Evolutionary conservation across 2,113 vertebrate species (phyloP), one percentile per base, ranked within the genome.

Genomic region (Forbesichthys agassizii): DNA sequence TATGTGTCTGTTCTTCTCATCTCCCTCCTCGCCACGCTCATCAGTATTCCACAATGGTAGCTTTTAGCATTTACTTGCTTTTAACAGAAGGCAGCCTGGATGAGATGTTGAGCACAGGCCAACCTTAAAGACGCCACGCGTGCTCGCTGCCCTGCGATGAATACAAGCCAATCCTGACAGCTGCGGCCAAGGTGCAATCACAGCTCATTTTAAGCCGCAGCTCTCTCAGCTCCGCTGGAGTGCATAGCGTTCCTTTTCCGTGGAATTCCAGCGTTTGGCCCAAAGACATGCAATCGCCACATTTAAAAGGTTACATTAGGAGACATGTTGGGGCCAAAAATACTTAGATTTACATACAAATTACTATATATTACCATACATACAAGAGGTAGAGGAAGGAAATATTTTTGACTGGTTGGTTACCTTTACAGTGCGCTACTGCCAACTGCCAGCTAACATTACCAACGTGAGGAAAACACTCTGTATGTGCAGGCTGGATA

Each of bases 191-290:
- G 27, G 49, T 68, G 74, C 57, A 59, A 48, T 75, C 61, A 71
- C 16, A 10, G 5, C 8, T 20, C 47, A 42, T 53, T 16, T n/a
- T n/a, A 11, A 14, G 11, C 49, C 49, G 3, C 48, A 64, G n/a
- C 49, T 11, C 48, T 53, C 16, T 53, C 53, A 65, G 69, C 69
- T 12, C 51, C 3, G 1, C n/a, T 42, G 5, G 5, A 75, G 36
- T 66, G 61, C 77, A 27, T 33, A 3, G 60, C 12, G 73, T 73
- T 64, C 16, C 54, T 62, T 27, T 49, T 66, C 49, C 56, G 36
- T 53, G 49, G 57, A 42, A 49, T 53, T 57, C 47, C n/a, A 48
- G 70, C n/a, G 33, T 68, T 64, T 56, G 66, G 47, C 11, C 60
- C 5, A 42, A 42, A 42, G 7, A 42, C 36, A 42, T 42, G 36